Evolutionary conservation across 2,797 vertebrate genomes (phyloP).

Genomic region (Poecile montanus): DNA sequence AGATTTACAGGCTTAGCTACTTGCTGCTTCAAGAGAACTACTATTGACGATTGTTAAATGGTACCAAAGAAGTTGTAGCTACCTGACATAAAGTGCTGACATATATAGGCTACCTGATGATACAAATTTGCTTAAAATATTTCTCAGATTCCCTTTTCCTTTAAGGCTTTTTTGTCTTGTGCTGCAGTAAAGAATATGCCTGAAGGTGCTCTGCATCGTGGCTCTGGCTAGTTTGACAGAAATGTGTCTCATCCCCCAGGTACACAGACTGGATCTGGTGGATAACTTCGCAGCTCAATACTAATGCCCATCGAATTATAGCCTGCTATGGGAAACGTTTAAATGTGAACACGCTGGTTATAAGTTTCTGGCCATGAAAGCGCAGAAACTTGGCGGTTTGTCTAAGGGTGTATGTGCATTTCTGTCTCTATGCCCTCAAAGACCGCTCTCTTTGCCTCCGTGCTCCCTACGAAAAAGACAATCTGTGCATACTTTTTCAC

Average conservation of each 20-base stretch:
- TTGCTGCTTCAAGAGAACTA: not conserved
- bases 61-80: not conserved
- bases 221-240: not conserved
- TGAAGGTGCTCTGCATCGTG: rapidly evolving
- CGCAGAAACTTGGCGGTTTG: too few relatives aligned
- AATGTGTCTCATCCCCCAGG: rapidly evolving
- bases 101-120: not conserved
- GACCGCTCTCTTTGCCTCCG: not conserved
- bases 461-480: not conserved
- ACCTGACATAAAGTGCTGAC: not conserved
- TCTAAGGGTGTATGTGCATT: not conserved
- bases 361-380: not conserved
- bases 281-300: not conserved
- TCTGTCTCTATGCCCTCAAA: not conserved
- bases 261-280: not conserved
- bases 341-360: rapidly evolving
- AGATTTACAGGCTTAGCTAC: not conserved
- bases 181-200: not conserved
- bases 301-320: not conserved
- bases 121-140: not conserved
- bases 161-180: not conserved
- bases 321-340: not conserved
- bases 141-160: not conserved
- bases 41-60: not conserved
- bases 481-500: not conserved